A percentile compares a stretch with the other conserved stretches of the same genome.
Conservation (phyloP, 2,888 invertebrate species). For the Aphidoletes aphidimyza region DNA sequence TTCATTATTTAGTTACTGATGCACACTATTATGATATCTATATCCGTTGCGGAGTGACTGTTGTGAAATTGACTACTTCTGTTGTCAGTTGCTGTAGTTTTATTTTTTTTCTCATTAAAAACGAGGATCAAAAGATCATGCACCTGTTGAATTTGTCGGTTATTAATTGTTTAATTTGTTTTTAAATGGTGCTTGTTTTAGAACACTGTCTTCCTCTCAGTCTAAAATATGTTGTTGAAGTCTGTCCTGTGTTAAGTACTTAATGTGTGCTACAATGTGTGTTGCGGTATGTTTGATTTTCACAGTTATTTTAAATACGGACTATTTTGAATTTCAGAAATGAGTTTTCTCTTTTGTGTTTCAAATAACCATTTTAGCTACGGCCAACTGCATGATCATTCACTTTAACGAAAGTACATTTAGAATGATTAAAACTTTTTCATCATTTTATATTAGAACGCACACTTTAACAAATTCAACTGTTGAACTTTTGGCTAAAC, state of each 20-base stretch:
- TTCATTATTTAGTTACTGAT: neutral
- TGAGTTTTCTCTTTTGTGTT: too few species aligned
- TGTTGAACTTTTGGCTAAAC: neutral
- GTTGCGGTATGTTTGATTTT: too few species aligned
- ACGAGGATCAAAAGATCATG: neutral
- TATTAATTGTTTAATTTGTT: neutral
- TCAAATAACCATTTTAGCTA: neutral
- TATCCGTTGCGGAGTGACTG: neutral
- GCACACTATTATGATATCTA: neutral
- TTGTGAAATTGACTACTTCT: neutral
- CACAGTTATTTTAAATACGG: neutral
- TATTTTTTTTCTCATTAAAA: neutral
- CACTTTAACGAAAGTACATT: constrained; percentile 23
- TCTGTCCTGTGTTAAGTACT: too few species aligned
- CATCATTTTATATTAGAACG: neutral
- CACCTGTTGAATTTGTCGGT: neutral
- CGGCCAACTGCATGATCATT: neutral
- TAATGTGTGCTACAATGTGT: too few species aligned
- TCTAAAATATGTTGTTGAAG: too few species aligned
- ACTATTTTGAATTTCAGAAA: neutral
- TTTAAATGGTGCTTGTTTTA: neutral
- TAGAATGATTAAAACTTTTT: neutral
- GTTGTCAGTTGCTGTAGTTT: too few species aligned
- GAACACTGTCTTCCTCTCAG: too few species aligned
- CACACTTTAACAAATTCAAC: constrained; percentile 10